phyloP scores from a whole-genome alignment of 2,113 vertebrate genomes.

The Ariopsis seemanni region DNA sequence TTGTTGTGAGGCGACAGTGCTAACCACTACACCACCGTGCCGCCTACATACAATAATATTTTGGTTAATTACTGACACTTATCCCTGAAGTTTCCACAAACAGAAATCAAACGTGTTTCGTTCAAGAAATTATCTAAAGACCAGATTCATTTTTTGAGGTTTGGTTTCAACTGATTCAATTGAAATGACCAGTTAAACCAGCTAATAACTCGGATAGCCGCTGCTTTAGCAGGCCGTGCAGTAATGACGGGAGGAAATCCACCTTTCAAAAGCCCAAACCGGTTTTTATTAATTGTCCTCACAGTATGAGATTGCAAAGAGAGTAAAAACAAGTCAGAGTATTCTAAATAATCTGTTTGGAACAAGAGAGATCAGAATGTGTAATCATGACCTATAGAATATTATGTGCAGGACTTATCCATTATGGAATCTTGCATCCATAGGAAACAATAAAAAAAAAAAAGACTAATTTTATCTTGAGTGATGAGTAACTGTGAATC shows the following conservation, averaged over 20 bases:
- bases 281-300: not conserved
- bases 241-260: not conserved
- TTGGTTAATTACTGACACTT: not conserved
- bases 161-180: not conserved
- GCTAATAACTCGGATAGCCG: not conserved
- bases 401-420: not conserved
- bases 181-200: not conserved
- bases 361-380: not conserved
- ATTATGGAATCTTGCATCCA: not conserved
- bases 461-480: not conserved
- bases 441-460: not conserved
- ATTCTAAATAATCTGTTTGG: not conserved
- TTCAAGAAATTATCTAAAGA: not conserved
- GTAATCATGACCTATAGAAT: not conserved
- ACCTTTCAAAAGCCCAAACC: not conserved
- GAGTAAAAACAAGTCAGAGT: no score
- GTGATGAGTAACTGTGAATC: not conserved
- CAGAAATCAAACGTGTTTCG: not conserved
- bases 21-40: no score
- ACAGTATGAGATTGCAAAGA: not conserved
- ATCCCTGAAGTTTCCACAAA: not conserved
- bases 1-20: no score
- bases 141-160: not conserved
- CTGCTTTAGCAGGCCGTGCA: not conserved
- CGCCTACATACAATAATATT: not conserved